These are phyloP conservation scores for Steinernema hermaphroditum DNA, from an alignment of 2,888 invertebrate genomes.

Conservation along the genomic window DNA sequence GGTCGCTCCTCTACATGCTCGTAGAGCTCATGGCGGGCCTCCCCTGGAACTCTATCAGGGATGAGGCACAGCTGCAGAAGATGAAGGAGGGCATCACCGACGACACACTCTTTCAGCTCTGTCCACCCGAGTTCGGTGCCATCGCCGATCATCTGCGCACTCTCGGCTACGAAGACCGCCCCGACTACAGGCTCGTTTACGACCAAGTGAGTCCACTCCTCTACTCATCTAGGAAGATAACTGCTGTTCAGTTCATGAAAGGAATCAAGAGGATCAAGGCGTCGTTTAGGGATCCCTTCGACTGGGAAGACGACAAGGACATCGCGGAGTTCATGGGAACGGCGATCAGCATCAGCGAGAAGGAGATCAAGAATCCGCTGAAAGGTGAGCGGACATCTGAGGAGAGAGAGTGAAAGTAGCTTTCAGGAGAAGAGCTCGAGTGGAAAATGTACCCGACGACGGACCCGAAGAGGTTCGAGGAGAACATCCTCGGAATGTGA, in stretches of 20 bases:
- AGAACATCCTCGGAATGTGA: slow-evolving; percentile 47
- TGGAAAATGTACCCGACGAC: slow-evolving; percentile 52
- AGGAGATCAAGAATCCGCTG: slow-evolving; percentile 35
- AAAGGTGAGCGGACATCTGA: slow-evolving; percentile 32
- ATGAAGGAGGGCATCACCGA: slow-evolving; percentile 37
- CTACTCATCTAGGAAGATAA: slow-evolving; percentile 45
- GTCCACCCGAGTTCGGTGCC: slow-evolving; percentile 43
- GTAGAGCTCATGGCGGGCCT: slow-evolving; percentile 48
- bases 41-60: slow-evolving; percentile 45
- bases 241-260: slow-evolving; percentile 38
- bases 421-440: slow-evolving; percentile 42
- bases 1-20: slow-evolving; percentile 52
- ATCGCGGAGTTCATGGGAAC: slow-evolving; percentile 38
- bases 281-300: slow-evolving; percentile 42
- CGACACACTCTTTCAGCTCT: slow-evolving; percentile 39
- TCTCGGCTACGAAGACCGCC: too few relatives aligned
- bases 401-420: not conserved
- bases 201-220: too few relatives aligned
- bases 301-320: slow-evolving; percentile 40
- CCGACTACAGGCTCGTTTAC: too few relatives aligned
- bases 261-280: slow-evolving; percentile 48
- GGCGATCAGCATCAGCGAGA: slow-evolving; percentile 45
- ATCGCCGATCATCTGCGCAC: slow-evolving; percentile 45
- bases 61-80: slow-evolving; percentile 44
- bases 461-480: slow-evolving; percentile 44